Base-by-base conservation (phyloP, 2,797 vertebrate genomes). In the Discoglossus pictus region DNA sequence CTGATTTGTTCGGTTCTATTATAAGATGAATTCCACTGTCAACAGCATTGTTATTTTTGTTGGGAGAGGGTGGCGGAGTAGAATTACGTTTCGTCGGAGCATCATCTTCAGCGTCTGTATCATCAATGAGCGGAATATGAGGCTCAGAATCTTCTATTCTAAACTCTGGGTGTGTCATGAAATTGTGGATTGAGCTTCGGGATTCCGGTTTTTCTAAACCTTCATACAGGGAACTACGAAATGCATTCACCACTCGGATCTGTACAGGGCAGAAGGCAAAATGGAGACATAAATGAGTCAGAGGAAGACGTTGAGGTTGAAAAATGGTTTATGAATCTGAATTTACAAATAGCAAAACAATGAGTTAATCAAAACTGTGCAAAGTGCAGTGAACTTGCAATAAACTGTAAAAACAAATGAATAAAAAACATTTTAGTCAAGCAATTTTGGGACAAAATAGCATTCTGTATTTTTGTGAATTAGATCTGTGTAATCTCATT, bases 181-280 rank as follows among this genome's bases (percentile, higher is more conserved):
- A 99, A 87, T 98, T 99, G 91, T 99, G 97, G 88, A 99, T 99
- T 1, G 97, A 99, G 80, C 90, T 86, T 84, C 97, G 91, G 43
- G 95, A 94, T 88, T 99, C 97, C 2, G 94, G 96, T 82, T 99
- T 99, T 89, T 97, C 93, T 83, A 98, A 87, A 79, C 97, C 96
- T 92, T 98, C 97, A 73, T 98, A 99, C 83, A 99, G 89, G 88
- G 95, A 95, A 92, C 95, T 99, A 94, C 97, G 97, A 98, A 99
- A 99, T 88, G 97, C 97, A 91, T 99, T 99, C 94, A 99, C 97
- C 93, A 99, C 97, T 90, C 97, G 94, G 91, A 99, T 99, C 97
- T 99, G 93, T 16, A 74, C 78, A 47, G 35, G 76, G 76, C 7
- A 75, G 58, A 15, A 58, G 66, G 15, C 7, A 43, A 61, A 60